phyloP scores from a whole-genome alignment of 2,113 vertebrate genomes.

The Albula goreensis region DNA sequence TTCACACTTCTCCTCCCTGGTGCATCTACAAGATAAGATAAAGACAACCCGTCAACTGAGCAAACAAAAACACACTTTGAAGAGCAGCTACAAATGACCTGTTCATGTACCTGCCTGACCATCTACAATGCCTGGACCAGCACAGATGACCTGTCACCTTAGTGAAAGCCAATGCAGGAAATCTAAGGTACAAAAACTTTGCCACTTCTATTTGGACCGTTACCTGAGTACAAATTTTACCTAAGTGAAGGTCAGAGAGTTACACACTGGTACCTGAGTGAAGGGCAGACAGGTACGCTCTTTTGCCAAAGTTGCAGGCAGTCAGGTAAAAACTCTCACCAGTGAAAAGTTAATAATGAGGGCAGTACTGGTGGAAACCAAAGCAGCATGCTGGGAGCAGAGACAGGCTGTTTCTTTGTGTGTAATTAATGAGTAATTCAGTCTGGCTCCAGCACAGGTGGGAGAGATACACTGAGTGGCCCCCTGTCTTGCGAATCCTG shows the following conservation, averaged over 20 bases:
- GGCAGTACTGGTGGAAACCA: conserved; percentile 64
- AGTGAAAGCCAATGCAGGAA: neutral
- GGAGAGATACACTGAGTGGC: conserved; percentile 39
- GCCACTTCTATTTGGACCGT: neutral
- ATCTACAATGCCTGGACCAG: neutral
- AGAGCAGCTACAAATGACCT: neutral
- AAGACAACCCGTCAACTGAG: neutral
- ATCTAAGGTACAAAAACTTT: neutral
- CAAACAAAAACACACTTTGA: neutral
- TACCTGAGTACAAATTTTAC: too few relatives aligned
- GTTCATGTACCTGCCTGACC: neutral
- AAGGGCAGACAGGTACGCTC: too few relatives aligned
- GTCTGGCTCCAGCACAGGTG: conserved; percentile 61
- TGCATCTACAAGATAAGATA: conserved; percentile 76
- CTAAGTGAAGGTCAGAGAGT: too few relatives aligned
- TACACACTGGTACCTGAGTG: too few relatives aligned
- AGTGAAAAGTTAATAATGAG: conserved; percentile 54
- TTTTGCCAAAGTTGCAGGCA: neutral
- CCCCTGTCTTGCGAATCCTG: conserved; percentile 36
- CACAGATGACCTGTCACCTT: neutral
- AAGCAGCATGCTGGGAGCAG: conserved; percentile 47
- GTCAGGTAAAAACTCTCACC: neutral
- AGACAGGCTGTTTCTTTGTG: conserved; percentile 55
- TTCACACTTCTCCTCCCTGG: conserved; percentile 91
- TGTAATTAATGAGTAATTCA: conserved; percentile 64